Evolutionary conservation across 1,140 invertebrate genomes (phyloP), one percentile per base, ranked within the genome.

Genomic region (Acromyrmex heyeri): DNA sequence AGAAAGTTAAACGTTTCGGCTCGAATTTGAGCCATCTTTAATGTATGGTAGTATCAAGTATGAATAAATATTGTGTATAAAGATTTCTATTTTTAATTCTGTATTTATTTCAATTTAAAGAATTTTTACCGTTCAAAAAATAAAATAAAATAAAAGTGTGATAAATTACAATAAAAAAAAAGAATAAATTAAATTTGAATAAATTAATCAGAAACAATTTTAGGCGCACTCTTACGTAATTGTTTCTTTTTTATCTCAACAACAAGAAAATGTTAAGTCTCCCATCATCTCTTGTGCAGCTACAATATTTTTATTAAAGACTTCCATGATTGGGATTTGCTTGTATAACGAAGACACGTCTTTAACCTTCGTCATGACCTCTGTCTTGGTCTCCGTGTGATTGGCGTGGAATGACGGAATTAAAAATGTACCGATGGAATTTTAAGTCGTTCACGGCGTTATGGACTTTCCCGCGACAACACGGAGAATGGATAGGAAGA

Each of bases 361-460:
- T n/a, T 79, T n/a, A 34, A 21, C 61, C n/a, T 30, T 65, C 76
- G 16, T 67, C n/a, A 16, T 57, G 44, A 48, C 12, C 67, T 82
- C 69, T 8, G 38, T 83, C 44, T 48, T 38, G 12, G 24, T 7
- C 14, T 30, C 57, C 12, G 53, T 18, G 61, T 48, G 55, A 83
- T 75, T 61, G 38, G 38, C 69, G 38, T 24, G 38, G 38, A 59
- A 48, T 82, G 72, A 73, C 79, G 67, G 24, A 83, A 62, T 75
- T 61, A 83, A 83, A 82, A 83, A 61, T 21, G n/a, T 24, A 38
- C 34, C 69, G 27, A n/a, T 62, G 61, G 73, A 78, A 78, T 85
- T 78, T 85, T 64, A 78, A 85, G 73, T 85, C 18, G 59, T 78
- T 85, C 34, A 61, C 73, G 59, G 18, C 24, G 7, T 85, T 78